Evolutionary conservation across 2,797 vertebrate species (phyloP), one percentile per base, ranked within the genome.

Genomic region (Cynodonichthys magdalenae): DNA sequence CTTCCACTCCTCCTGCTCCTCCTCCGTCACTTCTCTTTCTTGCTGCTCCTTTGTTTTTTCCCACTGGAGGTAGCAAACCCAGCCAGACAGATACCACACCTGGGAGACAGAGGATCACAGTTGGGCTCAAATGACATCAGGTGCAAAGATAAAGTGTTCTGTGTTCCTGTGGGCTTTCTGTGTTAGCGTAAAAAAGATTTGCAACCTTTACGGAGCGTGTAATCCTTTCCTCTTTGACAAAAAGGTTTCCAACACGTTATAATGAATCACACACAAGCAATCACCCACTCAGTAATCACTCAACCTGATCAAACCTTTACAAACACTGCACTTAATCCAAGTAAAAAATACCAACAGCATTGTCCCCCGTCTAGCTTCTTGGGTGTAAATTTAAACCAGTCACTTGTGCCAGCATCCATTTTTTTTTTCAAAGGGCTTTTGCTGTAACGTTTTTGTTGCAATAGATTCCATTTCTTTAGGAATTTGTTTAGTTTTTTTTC

Each of bases 1-100:
- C 18, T 70, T 89, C 39, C 59, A 15, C 63, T 92, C 90, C 56
- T 92, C 90, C 24, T 53, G 66, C 39, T 88, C 85, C 45, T 60
- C 69, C 54, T 75, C 68, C 0, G 66, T 79, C 60, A 81, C 83
- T 20, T 89, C 89, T 5, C 61, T 49, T 57, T 80, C 82, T 55
- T 85, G 81, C 65, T 74, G 77, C 53, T 88, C 87, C 36, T 54
- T 71, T 18, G 85, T 86, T 56, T 85, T 90, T 59, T 91, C 88
- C 48, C 89, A 49, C 77, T 91, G 91, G 83, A 95, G 91, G 88
- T 91, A 94, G 84, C 90, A 93, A 62, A 90, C 87, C 86, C 90
- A 94, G 59, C 90, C 91, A 6, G 92, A 92, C 80, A 95, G 88
- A 86, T 93, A 95, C 92, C 91, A 94, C 79, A 95, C 92, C 93